phyloP scores from a whole-genome alignment of 2,797 vertebrate species.

The Platalea minor region DNA sequence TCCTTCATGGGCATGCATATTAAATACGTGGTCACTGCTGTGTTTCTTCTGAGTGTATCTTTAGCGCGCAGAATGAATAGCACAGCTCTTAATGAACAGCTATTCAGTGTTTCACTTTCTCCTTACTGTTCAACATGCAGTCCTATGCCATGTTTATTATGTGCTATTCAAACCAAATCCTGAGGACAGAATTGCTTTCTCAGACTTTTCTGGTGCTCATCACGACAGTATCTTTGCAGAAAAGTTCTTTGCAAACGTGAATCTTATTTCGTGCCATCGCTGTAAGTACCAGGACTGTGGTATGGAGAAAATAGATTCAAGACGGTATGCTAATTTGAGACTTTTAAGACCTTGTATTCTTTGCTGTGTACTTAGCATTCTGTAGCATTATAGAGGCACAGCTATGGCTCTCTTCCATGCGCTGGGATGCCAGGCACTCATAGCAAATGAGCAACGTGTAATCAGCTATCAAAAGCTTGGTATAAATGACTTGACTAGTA shows the following conservation, averaged over 20 bases:
- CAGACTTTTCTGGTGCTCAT: slow-evolving; percentile 1
- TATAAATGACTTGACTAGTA: not conserved
- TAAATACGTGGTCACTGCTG: slow-evolving; percentile 42
- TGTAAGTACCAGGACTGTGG: not conserved
- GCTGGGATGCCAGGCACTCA: not conserved
- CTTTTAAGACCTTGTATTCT: slow-evolving; percentile 16
- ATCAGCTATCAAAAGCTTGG: not conserved
- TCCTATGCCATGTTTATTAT: slow-evolving; percentile 6
- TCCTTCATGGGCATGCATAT: slow-evolving; percentile 55
- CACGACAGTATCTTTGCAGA: not conserved
- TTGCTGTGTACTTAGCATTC: slow-evolving; percentile 46
- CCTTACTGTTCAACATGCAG: slow-evolving; percentile 45
- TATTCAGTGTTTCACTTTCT: slow-evolving; percentile 67
- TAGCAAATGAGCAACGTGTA: not conserved
- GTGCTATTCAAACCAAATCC: slow-evolving; percentile 4
- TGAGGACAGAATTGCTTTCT: not conserved
- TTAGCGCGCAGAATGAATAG: slow-evolving; percentile 44
- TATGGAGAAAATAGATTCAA: not conserved
- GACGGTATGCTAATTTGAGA: slow-evolving; percentile 25
- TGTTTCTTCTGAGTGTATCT: slow-evolving; percentile 61
- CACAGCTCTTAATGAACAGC: slow-evolving; percentile 16
- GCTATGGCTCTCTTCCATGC: not conserved
- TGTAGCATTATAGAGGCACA: not conserved
- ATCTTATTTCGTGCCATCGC: not conserved
- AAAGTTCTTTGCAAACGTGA: not conserved